Percentiles rank a stretch among this genome's conserved stretches.
These are phyloP conservation scores for Lutraria lutraria DNA, from an alignment of 2,888 invertebrate species.

Conservation along the genomic window DNA sequence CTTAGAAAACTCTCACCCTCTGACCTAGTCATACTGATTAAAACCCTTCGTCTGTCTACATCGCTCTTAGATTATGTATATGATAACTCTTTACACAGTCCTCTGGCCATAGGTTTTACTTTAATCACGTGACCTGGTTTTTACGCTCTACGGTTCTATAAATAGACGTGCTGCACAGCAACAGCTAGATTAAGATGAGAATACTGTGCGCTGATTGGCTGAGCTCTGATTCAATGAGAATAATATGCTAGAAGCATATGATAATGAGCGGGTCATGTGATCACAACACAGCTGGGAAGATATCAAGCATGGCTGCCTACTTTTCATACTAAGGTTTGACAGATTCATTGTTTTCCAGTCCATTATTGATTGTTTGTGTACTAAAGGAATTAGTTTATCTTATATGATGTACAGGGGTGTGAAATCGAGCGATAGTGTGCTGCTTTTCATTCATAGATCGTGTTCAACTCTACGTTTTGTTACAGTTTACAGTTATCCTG, in stretches of 20 bases:
- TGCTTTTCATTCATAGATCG: constrained; percentile 42
- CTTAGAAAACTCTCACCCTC: neutral
- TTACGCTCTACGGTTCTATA: constrained; percentile 68
- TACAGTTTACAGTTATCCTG: constrained; percentile 15
- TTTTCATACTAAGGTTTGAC: constrained; percentile 66
- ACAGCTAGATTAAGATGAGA: constrained; percentile 74
- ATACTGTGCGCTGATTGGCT: constrained; percentile 75
- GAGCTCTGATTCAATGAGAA: constrained; percentile 77
- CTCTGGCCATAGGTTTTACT: constrained; percentile 42
- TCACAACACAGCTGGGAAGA: constrained; percentile 79
- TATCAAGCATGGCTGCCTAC: constrained; percentile 70
- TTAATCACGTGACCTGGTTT: constrained; percentile 69
- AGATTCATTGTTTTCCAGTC: constrained; percentile 68
- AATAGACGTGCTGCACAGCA: constrained; percentile 79
- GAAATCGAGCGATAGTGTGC: constrained; percentile 9
- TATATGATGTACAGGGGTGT: constrained; percentile 38
- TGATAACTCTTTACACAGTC: constrained; percentile 26
- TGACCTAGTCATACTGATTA: neutral
- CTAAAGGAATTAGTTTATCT: constrained; percentile 43
- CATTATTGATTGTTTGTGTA: constrained; percentile 62
- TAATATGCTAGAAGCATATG: constrained; percentile 75
- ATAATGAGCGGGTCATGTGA: constrained; percentile 80
- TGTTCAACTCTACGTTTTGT: constrained; percentile 25
- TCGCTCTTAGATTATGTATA: constrained; percentile 12
- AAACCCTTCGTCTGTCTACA: neutral